These are phyloP conservation scores for Clinocottus analis DNA, from an alignment of 2,113 vertebrate species.

Conservation along the genomic window DNA sequence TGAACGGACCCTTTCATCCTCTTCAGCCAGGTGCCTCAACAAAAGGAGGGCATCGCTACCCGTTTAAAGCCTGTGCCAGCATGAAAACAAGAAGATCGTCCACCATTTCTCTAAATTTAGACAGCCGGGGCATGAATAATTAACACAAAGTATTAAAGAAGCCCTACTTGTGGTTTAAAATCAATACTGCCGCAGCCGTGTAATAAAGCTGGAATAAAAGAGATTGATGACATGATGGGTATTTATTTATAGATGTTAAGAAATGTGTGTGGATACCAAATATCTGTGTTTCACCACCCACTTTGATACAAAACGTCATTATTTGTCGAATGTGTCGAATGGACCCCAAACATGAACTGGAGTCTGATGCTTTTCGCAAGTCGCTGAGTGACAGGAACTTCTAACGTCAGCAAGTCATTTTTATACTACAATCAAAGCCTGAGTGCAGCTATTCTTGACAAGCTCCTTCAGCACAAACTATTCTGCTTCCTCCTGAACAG, in stretches of 20 bases:
- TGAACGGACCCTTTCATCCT: constrained; percentile 13
- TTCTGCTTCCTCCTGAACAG: background rate
- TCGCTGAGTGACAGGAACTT: constrained; percentile 9
- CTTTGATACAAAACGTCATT: background rate
- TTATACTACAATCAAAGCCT: constrained; percentile 2
- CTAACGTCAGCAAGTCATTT: background rate
- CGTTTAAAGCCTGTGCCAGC: constrained; percentile 6
- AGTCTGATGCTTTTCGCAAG: constrained; percentile 5
- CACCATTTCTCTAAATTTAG: constrained; percentile 34
- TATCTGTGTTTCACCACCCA: background rate
- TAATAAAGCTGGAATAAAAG: constrained; percentile 19
- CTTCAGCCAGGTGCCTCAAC: constrained; percentile 15
- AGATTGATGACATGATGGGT: constrained; percentile 35
- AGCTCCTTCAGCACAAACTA: constrained; percentile 5
- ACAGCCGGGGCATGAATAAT: constrained; percentile 44
- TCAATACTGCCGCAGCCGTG: constrained; percentile 57
- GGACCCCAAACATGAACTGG: background rate
- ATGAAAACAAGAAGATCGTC: constrained; percentile 30
- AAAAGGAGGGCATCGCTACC: background rate
- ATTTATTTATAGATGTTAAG: constrained; percentile 19
- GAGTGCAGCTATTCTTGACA: constrained; percentile 1
- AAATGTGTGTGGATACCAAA: background rate
- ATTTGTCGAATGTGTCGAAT: background rate
- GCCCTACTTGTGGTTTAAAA: constrained; percentile 40
- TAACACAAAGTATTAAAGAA: constrained; percentile 50